phyloP scores from a whole-genome alignment of 2,113 vertebrate genomes.

The rabbit (Oryctolagus cuniculus) region mOryCun1.1 NC_091453.1:95204501-95205000 shows the following conservation, averaged over 20 bases:
- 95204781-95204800: background rate
- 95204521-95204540: slow-evolving; percentile 21
- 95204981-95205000: slow-evolving; percentile 42
- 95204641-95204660: slow-evolving; percentile 26
- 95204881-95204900: slow-evolving; percentile 22
- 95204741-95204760: slow-evolving; percentile 29
- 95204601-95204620: slow-evolving; percentile 8
- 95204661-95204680: background rate
- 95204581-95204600: slow-evolving; percentile 14
- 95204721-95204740: background rate
- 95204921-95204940: slow-evolving; percentile 37
- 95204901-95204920: slow-evolving; percentile 27
- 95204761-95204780: slow-evolving; percentile 20
- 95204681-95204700: slow-evolving; percentile 48
- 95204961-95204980: background rate
- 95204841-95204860: slow-evolving; percentile 31
- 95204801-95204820: background rate
- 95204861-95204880: slow-evolving; percentile 7
- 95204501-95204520: background rate
- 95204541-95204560: background rate
- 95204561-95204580: slow-evolving; percentile 5
- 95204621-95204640: slow-evolving; percentile 51
- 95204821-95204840: slow-evolving; percentile 40
- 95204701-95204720: slow-evolving; percentile 36
- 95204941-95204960: slow-evolving; percentile 28